A percentile compares a stretch with the other conserved stretches of the same genome.
Evolutionary conservation across 2,888 invertebrate genomes (phyloP).

Genomic region (Caenorhabditis sp.): DNA sequence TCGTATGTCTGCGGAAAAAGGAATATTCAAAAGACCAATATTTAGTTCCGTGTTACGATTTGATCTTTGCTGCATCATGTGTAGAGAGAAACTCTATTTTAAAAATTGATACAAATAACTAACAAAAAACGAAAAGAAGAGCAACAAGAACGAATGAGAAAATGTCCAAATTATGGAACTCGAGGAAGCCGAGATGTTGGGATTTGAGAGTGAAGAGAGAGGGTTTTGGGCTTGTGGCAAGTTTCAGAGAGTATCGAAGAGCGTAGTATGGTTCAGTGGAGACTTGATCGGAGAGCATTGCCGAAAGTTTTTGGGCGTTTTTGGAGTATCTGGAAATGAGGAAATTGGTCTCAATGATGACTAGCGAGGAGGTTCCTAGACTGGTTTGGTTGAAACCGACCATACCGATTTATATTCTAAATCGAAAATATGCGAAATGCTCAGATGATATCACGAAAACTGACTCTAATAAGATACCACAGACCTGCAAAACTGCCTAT

Average conservation of each 20-base stretch:
- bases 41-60: too few relatives aligned
- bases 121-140: constrained; percentile 31
- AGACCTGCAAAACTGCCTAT: too few relatives aligned
- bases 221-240: constrained; percentile 72
- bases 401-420: too few relatives aligned
- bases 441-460: too few relatives aligned
- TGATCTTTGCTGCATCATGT: not conserved
- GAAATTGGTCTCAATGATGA: not conserved
- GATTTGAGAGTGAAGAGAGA: constrained; percentile 75
- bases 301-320: constrained; percentile 75
- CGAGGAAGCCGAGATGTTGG: constrained; percentile 46
- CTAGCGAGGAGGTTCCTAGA: not conserved
- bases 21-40: too few relatives aligned
- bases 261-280: constrained; percentile 65
- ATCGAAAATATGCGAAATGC: too few relatives aligned
- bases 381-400: too few relatives aligned
- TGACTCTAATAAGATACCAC: too few relatives aligned
- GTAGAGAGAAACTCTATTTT: not conserved
- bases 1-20: too few relatives aligned
- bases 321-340: constrained; percentile 68
- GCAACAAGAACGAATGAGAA: constrained; percentile 27
- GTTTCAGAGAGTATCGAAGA: constrained; percentile 75
- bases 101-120: not conserved
- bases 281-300: constrained; percentile 80
- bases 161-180: constrained; percentile 56